These are phyloP conservation scores for Pelecanus crispus DNA, from an alignment of 2,113 vertebrate species.

Conservation along the genomic window DNA sequence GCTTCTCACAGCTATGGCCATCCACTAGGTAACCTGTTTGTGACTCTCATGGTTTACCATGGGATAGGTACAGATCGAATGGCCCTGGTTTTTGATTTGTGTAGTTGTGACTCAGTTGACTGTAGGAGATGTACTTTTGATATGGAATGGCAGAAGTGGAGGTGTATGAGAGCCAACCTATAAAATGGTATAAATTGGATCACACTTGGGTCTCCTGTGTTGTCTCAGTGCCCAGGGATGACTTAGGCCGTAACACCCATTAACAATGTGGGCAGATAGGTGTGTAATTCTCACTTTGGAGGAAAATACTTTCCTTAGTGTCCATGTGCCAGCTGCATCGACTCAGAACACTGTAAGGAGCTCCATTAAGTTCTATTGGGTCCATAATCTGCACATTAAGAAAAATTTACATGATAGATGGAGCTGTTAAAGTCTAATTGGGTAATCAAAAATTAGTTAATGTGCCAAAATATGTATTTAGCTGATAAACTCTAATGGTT, in stretches of 20 bases:
- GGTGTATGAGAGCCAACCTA: neutral
- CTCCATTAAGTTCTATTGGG: constrained; percentile 65
- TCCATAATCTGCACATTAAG: constrained; percentile 63
- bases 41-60: neutral
- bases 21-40: neutral
- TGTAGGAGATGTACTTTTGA: neutral
- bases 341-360: constrained; percentile 60
- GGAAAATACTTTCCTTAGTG: neutral
- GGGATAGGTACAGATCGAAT: neutral
- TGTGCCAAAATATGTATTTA: constrained; percentile 69
- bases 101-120: neutral
- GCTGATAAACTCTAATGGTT: constrained; percentile 66
- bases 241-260: neutral
- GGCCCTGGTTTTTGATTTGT: neutral
- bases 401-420: constrained; percentile 67
- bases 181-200: neutral
- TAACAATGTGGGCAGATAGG: neutral
- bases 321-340: constrained; percentile 44
- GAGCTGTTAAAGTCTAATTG: constrained; percentile 64
- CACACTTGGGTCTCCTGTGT: neutral
- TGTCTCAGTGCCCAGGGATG: neutral
- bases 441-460: constrained; percentile 69
- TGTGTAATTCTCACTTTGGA: neutral
- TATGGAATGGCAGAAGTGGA: neutral
- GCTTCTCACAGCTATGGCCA: neutral